Evolutionary conservation across 2,113 vertebrate genomes (phyloP).

Genomic region (Eulemur macaco): DNA sequence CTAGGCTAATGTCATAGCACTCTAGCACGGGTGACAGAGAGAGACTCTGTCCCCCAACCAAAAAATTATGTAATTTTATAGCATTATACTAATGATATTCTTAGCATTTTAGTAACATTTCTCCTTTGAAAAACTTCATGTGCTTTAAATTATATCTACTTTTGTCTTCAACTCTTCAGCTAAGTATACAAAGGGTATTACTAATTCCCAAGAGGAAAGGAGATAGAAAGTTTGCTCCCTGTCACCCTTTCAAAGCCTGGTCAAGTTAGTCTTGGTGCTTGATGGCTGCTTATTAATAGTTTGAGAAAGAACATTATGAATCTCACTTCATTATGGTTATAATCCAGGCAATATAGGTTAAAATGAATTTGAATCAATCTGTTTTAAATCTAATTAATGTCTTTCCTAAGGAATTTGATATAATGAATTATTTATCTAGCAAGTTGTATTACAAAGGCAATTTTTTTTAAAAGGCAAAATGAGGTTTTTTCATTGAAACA

Average conservation of each 20-base stretch:
- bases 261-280: neutral
- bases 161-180: neutral
- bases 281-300: neutral
- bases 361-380: slow-evolving; percentile 32
- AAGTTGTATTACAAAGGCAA: slow-evolving; percentile 14
- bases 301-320: slow-evolving; percentile 21
- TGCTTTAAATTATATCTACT: neutral
- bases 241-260: neutral
- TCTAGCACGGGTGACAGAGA: too few species aligned
- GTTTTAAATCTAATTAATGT: slow-evolving; percentile 31
- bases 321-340: neutral
- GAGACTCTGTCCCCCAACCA: too few species aligned
- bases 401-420: slow-evolving; percentile 35
- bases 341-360: slow-evolving; percentile 30
- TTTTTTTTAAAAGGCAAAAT: neutral
- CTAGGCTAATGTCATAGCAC: too few species aligned
- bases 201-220: neutral
- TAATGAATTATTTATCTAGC: slow-evolving; percentile 43
- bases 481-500: neutral
- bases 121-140: slow-evolving; percentile 16
- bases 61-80: neutral
- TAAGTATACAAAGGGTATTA: neutral
- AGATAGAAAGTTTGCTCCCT: neutral
- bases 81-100: neutral
- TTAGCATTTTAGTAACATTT: slow-evolving; percentile 24